These are phyloP conservation scores for Forficula auricularia DNA, from an alignment of 1,140 invertebrate genomes.

Conservation along the genomic window DNA sequence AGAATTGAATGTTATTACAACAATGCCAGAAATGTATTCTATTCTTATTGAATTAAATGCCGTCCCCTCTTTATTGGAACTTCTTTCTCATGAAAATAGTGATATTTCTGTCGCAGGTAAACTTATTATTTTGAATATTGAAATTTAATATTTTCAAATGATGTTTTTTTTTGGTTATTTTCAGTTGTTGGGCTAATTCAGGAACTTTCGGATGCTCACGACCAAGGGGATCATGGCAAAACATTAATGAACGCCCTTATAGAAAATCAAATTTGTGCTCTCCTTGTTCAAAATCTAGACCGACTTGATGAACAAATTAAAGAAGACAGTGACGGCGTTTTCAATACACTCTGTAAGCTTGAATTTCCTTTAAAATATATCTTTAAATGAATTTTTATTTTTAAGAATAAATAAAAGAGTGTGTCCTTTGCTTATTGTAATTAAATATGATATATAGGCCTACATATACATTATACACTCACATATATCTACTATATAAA, in stretches of 20 bases:
- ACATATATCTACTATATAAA: too few relatives aligned
- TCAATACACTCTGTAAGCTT: constrained; percentile 68
- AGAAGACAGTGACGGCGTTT: constrained; percentile 91
- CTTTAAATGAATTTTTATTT: neutral
- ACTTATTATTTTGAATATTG: constrained; percentile 47
- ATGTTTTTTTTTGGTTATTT: neutral
- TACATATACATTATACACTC: too few relatives aligned
- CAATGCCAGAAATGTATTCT: constrained; percentile 88
- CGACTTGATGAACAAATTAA: constrained; percentile 83
- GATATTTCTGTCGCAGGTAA: constrained; percentile 72
- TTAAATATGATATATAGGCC: too few relatives aligned
- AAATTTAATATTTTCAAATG: constrained; percentile 6
- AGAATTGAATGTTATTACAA: constrained; percentile 85
- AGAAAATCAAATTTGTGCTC: constrained; percentile 76
- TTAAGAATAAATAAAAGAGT: too few relatives aligned
- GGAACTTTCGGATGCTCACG: constrained; percentile 89
- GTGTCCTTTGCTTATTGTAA: too few relatives aligned
- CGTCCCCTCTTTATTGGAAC: constrained; percentile 76
- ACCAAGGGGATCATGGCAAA: constrained; percentile 67
- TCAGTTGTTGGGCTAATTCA: neutral
- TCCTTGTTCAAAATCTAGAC: constrained; percentile 83
- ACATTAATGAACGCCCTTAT: constrained; percentile 59
- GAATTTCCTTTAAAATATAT: neutral
- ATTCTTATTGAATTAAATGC: constrained; percentile 76
- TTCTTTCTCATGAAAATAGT: constrained; percentile 92